These are phyloP conservation scores for Abrostola tripartita DNA, from an alignment of 2,888 invertebrate genomes.

Conservation along the genomic window DNA sequence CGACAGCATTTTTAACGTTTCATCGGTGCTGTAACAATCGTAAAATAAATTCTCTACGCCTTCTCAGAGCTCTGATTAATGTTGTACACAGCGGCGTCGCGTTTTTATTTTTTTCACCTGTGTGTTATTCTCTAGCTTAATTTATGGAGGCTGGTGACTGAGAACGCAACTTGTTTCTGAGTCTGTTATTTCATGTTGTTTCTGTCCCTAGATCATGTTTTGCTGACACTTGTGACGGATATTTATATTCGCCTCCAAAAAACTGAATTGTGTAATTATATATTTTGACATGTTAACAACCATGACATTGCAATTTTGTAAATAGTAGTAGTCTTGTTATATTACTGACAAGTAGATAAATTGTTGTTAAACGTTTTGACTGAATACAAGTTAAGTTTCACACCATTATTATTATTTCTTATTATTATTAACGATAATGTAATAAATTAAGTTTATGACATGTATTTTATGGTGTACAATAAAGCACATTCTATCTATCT, in stretches of 20 bases:
- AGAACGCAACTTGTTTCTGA: slow-evolving; percentile 60
- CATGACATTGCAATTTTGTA: slow-evolving; percentile 41
- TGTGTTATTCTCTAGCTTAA: slow-evolving; percentile 82
- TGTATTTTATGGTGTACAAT: too few species aligned
- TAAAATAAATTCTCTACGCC: slow-evolving; percentile 88
- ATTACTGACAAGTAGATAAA: slow-evolving; percentile 39
- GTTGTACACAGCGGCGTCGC: slow-evolving; percentile 84
- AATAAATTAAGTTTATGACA: too few species aligned
- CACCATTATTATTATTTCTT: too few species aligned
- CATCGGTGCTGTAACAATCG: slow-evolving; percentile 87
- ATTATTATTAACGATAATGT: too few species aligned
- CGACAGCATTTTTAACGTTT: slow-evolving; percentile 88
- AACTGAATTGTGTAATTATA: slow-evolving; percentile 31
- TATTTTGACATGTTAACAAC: slow-evolving; percentile 35
- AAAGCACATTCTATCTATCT: too few species aligned
- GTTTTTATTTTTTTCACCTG: slow-evolving; percentile 80
- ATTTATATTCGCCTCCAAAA: slow-evolving; percentile 23
- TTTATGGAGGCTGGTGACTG: slow-evolving; percentile 77
- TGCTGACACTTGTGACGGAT: slow-evolving; percentile 23
- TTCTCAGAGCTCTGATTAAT: slow-evolving; percentile 87
- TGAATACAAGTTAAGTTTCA: slow-evolving; percentile 14
- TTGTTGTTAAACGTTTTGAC: slow-evolving; percentile 32
- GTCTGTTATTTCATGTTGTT: slow-evolving; percentile 63
- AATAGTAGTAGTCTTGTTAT: slow-evolving; percentile 27
- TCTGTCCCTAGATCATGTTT: slow-evolving; percentile 30